phyloP scores from a whole-genome alignment of 2,888 invertebrate genomes.

The Drosophila mulleri region DNA sequence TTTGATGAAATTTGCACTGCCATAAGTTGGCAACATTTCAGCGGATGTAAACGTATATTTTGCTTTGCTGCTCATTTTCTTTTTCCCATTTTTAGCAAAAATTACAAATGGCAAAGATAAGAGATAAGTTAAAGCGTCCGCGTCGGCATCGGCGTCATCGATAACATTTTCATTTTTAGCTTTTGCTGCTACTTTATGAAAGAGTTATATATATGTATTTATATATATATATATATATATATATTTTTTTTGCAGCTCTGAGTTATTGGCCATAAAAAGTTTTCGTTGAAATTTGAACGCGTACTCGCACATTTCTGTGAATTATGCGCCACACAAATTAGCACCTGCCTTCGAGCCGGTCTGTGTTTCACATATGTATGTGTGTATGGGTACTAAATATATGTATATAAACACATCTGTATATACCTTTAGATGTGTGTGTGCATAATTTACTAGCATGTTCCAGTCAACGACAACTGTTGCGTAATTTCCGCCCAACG shows the following conservation, averaged over 20 bases:
- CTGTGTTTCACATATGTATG: slow-evolving; percentile 23
- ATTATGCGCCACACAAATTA: slow-evolving; percentile 77
- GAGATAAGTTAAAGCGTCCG: slow-evolving; percentile 17
- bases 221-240: slow-evolving; percentile 1
- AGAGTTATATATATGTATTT: neutral
- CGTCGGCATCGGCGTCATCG: slow-evolving; percentile 9
- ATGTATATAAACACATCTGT: slow-evolving; percentile 5
- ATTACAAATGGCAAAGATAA: slow-evolving; percentile 23
- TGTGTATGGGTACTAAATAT: slow-evolving; percentile 1
- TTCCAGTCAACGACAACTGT: slow-evolving; percentile 42
- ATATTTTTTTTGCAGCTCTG: slow-evolving; percentile 26
- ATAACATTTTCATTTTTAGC: slow-evolving; percentile 2
- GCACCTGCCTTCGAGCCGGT: slow-evolving; percentile 62
- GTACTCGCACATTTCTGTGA: slow-evolving; percentile 74
- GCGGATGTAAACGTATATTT: slow-evolving; percentile 27
- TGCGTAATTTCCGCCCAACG: slow-evolving; percentile 39
- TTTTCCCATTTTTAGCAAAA: slow-evolving; percentile 1
- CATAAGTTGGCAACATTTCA: slow-evolving; percentile 5
- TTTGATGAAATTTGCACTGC: slow-evolving; percentile 11
- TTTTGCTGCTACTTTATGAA: slow-evolving; percentile 4
- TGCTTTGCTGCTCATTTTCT: neutral
- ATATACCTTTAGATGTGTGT: neutral
- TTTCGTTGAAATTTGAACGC: slow-evolving; percentile 55
- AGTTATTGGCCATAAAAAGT: slow-evolving; percentile 67
- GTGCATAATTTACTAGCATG: slow-evolving; percentile 8